These are phyloP conservation scores for Nesidiocoris tenuis DNA, from an alignment of 2,888 invertebrate genomes.

Conservation along the genomic window DNA sequence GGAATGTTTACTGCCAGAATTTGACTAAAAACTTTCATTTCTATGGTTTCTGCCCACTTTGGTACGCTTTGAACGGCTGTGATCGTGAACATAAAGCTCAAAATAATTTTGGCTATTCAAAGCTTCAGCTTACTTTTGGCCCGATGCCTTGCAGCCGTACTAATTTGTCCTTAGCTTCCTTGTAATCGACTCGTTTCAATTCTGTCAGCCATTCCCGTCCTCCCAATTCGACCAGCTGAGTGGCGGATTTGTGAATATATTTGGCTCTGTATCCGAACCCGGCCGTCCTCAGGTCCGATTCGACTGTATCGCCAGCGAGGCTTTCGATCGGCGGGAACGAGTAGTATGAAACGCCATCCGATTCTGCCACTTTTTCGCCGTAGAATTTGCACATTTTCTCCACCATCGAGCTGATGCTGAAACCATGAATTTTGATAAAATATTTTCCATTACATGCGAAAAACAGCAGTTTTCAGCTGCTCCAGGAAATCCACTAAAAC, in stretches of 20 bases:
- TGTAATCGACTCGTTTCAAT: constrained; percentile 68
- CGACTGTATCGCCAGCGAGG: constrained; percentile 65
- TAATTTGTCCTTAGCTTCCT: constrained; percentile 70
- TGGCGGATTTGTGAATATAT: constrained; percentile 76
- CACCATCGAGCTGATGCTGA: constrained; percentile 83
- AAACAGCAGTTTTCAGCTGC: too few relatives aligned
- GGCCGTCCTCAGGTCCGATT: constrained; percentile 67
- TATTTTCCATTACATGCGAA: too few relatives aligned
- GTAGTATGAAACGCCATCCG: constrained; percentile 67
- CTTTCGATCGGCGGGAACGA: constrained; percentile 76
- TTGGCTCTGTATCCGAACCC: constrained; percentile 88
- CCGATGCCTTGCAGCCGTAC: constrained; percentile 86
- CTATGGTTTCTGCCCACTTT: too few relatives aligned
- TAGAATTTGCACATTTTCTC: constrained; percentile 80
- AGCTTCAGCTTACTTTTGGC: constrained; percentile 79
- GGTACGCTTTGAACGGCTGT: too few relatives aligned
- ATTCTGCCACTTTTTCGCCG: constrained; percentile 71
- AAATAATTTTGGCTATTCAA: too few relatives aligned
- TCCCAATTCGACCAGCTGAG: constrained; percentile 67
- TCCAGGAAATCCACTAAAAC: too few relatives aligned
- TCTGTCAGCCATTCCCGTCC: constrained; percentile 71
- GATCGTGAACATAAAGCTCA: too few relatives aligned
- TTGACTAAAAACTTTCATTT: too few relatives aligned
- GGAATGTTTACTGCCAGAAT: too few relatives aligned
- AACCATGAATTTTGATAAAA: constrained; percentile 1